Percentiles rank a stretch among this genome's conserved stretches.
These are phyloP conservation scores for Pandion haliaetus DNA, from an alignment of 2,113 vertebrate genomes.

Conservation along the genomic window DNA sequence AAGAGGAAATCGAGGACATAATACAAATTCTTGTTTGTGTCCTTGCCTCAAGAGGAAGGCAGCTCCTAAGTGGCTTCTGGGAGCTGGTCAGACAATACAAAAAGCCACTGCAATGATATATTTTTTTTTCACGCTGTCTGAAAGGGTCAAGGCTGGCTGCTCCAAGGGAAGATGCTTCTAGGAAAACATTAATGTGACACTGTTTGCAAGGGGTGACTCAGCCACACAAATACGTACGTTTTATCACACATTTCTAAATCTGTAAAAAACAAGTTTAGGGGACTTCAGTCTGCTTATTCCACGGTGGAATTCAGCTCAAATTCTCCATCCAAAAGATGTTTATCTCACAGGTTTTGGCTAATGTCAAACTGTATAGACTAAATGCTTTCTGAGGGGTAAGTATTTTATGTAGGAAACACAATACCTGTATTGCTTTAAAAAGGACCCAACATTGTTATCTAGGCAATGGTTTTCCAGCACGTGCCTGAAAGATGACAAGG, in stretches of 20 bases:
- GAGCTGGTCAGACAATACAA: not conserved
- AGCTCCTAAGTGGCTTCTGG: not conserved
- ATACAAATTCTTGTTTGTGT: not conserved
- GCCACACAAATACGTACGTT: not conserved
- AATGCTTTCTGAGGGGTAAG: accelerated
- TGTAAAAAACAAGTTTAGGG: not conserved
- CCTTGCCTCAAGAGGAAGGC: not conserved
- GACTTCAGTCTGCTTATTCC: not conserved
- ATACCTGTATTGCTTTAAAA: not conserved
- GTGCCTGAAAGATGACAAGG: accelerated
- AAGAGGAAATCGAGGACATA: not conserved
- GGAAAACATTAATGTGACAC: not conserved
- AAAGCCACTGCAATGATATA: not conserved
- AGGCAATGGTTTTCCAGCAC: not conserved
- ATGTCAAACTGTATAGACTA: not conserved
- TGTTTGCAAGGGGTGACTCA: conserved; percentile 4
- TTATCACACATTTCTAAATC: not conserved
- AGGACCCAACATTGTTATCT: not conserved
- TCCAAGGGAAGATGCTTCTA: conserved; percentile 15
- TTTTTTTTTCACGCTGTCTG: not conserved
- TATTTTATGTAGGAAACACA: not conserved
- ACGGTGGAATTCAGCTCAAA: not conserved
- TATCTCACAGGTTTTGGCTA: not conserved
- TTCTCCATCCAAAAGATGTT: not conserved
- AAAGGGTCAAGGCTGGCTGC: not conserved